These are phyloP conservation scores for Pachyrhynchus sulphureomaculatus DNA, from an alignment of 1,140 invertebrate genomes.

Conservation along the genomic window DNA sequence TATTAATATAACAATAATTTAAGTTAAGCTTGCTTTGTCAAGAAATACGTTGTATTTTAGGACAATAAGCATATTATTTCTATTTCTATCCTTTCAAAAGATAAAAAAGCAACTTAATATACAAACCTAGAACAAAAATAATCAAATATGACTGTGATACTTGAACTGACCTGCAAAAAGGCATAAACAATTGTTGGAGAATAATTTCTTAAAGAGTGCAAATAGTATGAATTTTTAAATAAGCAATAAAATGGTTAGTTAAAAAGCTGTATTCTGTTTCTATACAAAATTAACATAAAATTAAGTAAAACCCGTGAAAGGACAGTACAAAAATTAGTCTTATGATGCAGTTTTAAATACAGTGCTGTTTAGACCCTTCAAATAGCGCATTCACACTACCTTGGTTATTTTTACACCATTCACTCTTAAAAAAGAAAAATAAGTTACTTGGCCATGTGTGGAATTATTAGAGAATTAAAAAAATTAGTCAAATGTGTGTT, in stretches of 20 bases:
- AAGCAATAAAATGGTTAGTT: neutral
- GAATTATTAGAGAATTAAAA: slow-evolving; percentile 42
- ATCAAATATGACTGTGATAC: too few species aligned
- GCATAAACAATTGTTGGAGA: neutral
- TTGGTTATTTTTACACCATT: slow-evolving; percentile 32
- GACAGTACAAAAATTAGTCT: slow-evolving; percentile 18
- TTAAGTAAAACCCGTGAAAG: slow-evolving; percentile 32
- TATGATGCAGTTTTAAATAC: slow-evolving; percentile 3
- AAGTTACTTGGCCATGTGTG: slow-evolving; percentile 48
- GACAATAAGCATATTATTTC: too few species aligned
- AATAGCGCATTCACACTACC: slow-evolving; percentile 12
- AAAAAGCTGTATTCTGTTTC: slow-evolving; percentile 11
- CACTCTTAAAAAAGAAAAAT: slow-evolving; percentile 33
- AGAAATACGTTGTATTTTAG: too few species aligned
- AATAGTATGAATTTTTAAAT: neutral
- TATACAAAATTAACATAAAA: slow-evolving; percentile 30
- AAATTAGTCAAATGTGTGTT: slow-evolving; percentile 29
- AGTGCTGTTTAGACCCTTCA: neutral
- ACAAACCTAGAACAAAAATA: too few species aligned
- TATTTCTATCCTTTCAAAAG: too few species aligned
- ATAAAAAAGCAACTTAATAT: too few species aligned
- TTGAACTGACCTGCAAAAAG: too few species aligned
- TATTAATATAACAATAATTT: too few species aligned
- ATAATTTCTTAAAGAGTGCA: slow-evolving; percentile 13
- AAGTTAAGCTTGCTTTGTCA: too few species aligned